A percentile compares a stretch with the other conserved stretches of the same genome.
Conservation (phyloP, 1,140 invertebrate genomes). For the Trinorchestia longiramus region DNA sequence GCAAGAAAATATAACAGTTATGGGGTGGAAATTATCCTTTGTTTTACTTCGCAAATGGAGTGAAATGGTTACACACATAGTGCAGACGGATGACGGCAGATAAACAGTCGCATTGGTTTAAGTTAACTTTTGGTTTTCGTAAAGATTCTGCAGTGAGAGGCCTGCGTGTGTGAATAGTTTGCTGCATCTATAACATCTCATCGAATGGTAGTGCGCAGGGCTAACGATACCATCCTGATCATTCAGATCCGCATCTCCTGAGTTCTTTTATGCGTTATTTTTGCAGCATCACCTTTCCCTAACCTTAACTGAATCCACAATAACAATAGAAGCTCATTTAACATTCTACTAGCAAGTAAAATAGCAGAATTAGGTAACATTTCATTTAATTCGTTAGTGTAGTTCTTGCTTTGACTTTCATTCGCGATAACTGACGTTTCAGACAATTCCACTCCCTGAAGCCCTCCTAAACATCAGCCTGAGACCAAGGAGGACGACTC, state of each 20-base stretch:
- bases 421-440: background rate
- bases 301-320: background rate
- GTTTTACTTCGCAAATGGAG: no score
- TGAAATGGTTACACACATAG: background rate
- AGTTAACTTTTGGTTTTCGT: background rate
- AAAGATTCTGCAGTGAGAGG: no score
- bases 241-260: no score
- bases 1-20: background rate
- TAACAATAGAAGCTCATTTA: background rate
- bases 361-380: background rate
- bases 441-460: background rate
- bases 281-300: background rate
- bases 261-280: no score
- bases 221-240: no score
- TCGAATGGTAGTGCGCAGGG: no score
- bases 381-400: background rate
- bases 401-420: background rate
- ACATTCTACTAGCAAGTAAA: background rate
- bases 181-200: no score
- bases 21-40: background rate
- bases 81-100: background rate
- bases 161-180: no score
- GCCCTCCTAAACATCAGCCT: background rate
- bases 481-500: background rate
- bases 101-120: background rate